A percentile compares a stretch with the other conserved stretches of the same genome.
Evolutionary conservation across 2,888 invertebrate genomes (phyloP).

Genomic region (Cephonodes hylas): DNA sequence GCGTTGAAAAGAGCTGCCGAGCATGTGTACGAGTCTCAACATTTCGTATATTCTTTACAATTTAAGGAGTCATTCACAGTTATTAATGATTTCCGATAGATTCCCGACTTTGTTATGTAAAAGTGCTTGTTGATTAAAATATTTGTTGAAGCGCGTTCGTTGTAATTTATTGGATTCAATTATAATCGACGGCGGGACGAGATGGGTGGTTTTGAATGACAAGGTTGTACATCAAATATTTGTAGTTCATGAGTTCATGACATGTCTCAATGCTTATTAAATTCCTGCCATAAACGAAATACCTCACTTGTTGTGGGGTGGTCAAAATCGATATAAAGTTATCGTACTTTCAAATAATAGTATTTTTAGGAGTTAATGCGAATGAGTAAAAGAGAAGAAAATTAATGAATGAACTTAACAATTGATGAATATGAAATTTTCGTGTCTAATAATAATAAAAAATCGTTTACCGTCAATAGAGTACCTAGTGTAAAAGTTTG

Average conservation of each 20-base stretch:
- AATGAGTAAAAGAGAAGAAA: too few relatives aligned
- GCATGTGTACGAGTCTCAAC: slow-evolving; percentile 53
- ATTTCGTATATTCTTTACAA: slow-evolving; percentile 63
- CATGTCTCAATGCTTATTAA: too few relatives aligned
- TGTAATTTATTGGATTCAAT: slow-evolving; percentile 3
- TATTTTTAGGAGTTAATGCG: too few relatives aligned
- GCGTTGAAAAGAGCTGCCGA: slow-evolving; percentile 69
- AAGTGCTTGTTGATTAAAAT: background rate
- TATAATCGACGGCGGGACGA: background rate
- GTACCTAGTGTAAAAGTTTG: too few relatives aligned
- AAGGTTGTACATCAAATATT: background rate
- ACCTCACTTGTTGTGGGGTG: too few relatives aligned
- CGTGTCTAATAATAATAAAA: too few relatives aligned
- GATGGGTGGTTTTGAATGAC: background rate
- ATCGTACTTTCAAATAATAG: too few relatives aligned
- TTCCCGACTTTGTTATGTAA: background rate
- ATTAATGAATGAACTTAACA: too few relatives aligned
- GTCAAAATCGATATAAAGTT: too few relatives aligned
- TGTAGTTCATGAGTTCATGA: background rate
- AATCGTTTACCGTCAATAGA: too few relatives aligned
- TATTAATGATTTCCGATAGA: slow-evolving; percentile 57
- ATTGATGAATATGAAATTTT: too few relatives aligned
- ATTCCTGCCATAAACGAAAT: too few relatives aligned
- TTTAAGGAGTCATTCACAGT: slow-evolving; percentile 71
- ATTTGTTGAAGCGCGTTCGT: background rate